phyloP scores from a whole-genome alignment of 2,888 invertebrate genomes.

The Drosophila basisetae region DNA sequence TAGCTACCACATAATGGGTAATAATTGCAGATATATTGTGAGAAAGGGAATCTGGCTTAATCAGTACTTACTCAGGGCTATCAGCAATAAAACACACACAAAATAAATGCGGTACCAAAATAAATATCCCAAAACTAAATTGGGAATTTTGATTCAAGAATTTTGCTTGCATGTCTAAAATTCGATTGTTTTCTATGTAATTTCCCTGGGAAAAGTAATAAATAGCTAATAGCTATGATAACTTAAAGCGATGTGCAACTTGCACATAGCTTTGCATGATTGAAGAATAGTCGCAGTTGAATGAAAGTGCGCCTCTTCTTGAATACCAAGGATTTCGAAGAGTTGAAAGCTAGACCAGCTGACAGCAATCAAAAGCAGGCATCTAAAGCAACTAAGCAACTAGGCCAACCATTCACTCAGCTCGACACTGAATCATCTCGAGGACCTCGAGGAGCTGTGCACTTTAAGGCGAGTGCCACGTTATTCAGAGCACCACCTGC shows the following conservation, averaged over 20 bases:
- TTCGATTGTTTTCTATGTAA: not conserved
- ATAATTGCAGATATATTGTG: conserved; percentile 12
- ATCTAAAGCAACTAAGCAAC: conserved; percentile 19
- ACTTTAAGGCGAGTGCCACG: conserved; percentile 52
- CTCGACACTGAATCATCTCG: not conserved
- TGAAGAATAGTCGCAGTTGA: conserved; percentile 8
- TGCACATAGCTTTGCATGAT: conserved; percentile 20
- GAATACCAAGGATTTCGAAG: not conserved
- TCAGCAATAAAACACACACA: not conserved
- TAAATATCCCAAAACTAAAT: not conserved
- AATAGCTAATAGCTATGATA: not conserved
- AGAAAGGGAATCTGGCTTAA: not conserved
- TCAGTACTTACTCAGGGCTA: not conserved
- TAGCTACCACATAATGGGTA: conserved; percentile 10
- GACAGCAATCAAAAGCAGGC: conserved; percentile 54
- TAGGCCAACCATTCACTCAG: conserved; percentile 5
- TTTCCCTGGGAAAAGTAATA: not conserved
- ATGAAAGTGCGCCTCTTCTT: conserved; percentile 3
- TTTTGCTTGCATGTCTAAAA: not conserved
- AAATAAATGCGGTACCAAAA: not conserved
- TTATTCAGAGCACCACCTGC: conserved; percentile 53
- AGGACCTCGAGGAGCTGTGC: conserved; percentile 9
- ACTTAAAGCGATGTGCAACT: not conserved
- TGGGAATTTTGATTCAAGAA: not conserved
- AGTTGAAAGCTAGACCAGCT: not conserved